A percentile compares a stretch with the other conserved stretches of the same genome.
phyloP scores from a whole-genome alignment of 2,888 invertebrate genomes.

The Anthrax anthrax region DNA sequence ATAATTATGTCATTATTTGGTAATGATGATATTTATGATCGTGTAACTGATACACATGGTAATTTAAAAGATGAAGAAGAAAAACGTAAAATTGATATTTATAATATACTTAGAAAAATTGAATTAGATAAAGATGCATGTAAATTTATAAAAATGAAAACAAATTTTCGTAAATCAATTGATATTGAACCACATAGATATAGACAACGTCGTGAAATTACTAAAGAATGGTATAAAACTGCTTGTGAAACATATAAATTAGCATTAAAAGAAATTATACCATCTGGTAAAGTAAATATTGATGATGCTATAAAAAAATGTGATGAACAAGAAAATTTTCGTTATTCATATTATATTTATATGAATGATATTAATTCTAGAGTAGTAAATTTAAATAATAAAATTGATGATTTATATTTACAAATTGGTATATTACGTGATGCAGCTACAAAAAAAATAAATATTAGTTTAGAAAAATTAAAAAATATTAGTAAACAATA shows the following conservation, averaged over 20 bases:
- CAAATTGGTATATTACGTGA: slow-evolving; percentile 25
- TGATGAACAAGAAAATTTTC: slow-evolving; percentile 29
- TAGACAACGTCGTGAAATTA: slow-evolving; percentile 22
- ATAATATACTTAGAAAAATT: slow-evolving; percentile 24
- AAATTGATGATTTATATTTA: slow-evolving; percentile 26
- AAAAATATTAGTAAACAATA: slow-evolving; percentile 18
- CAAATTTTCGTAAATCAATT: slow-evolving; percentile 18
- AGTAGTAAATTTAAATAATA: slow-evolving; percentile 20
- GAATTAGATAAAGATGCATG: slow-evolving; percentile 24
- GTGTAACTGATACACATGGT: not conserved
- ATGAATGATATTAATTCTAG: slow-evolving; percentile 26
- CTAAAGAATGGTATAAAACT: slow-evolving; percentile 21
- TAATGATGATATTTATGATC: not conserved
- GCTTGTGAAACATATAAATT: slow-evolving; percentile 26
- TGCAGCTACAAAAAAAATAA: slow-evolving; percentile 19
- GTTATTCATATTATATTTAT: slow-evolving; percentile 32
- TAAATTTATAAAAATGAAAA: slow-evolving; percentile 25
- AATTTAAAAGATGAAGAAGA: slow-evolving; percentile 17
- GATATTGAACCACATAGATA: slow-evolving; percentile 29
- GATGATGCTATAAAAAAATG: slow-evolving; percentile 27
- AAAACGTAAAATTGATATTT: slow-evolving; percentile 25
- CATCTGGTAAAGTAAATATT: slow-evolving; percentile 16
- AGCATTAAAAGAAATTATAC: slow-evolving; percentile 19
- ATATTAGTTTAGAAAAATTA: slow-evolving; percentile 22
- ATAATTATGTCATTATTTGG: not conserved